Base-by-base conservation (phyloP, 2,888 invertebrate species). In the Anodontia alba region DNA sequence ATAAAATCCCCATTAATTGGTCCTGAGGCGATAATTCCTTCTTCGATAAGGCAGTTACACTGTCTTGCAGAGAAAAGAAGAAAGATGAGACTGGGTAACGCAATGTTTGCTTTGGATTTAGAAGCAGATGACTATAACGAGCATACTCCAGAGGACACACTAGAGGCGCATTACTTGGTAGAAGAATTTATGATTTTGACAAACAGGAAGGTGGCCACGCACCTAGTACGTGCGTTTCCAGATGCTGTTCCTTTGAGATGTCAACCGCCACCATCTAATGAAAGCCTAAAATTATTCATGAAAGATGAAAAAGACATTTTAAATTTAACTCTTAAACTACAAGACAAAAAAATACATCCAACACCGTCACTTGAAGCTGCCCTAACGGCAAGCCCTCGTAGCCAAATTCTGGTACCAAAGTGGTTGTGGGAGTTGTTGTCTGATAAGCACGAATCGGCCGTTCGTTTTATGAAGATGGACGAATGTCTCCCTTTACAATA, bases 181-280 rank as follows among this genome's bases (percentile, higher is more conserved):
- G 84, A 84, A 33, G 87, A 87, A 66, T 81, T 80, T 38, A 84
- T 84, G 84, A 66, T 87, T 33, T 42, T 77, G 33, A 77, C 86
- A 15, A 86, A 86, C 29, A 36, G 51, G 38, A 43, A 67, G 17
- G 49, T 86, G 15, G 86, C 83, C 29, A 38, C 67, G 8, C 51
- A 23, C 43, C 67, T 82, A 8, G 20, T 70, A 15, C 36, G 36
- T n/a, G 70, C 49, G 12, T 82, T 68, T 33, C 68, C 38, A 66
- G 33, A 69, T n/a, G 46, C 51, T 38, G 62, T 81, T 17, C 80
- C 81, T 36, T 68, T 81, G n/a, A 49, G 81, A 67, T 74, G 76
- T n/a, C 86, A 86, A 46, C 36, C 67, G 26, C 67, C 78, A 36
- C 84, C 84, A 12, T 42, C 76, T 42, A n/a, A 46, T 43, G 81